Percentiles rank a stretch among this genome's conserved stretches.
Conservation (phyloP, 2,797 vertebrate species). For the Galaxias olidus region DNA sequence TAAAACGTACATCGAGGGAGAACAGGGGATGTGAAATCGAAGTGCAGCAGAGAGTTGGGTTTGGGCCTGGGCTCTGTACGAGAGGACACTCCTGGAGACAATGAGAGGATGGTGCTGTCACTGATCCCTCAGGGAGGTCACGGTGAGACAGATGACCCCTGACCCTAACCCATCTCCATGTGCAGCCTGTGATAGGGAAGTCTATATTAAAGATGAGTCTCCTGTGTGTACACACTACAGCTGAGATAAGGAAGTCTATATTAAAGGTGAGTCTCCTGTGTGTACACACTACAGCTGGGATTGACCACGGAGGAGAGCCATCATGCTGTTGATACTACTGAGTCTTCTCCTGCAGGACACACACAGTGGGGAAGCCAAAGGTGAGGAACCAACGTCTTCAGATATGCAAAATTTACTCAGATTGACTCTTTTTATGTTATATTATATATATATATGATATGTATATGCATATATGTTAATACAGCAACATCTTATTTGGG, state of each 20-base stretch:
- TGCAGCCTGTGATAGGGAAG: constrained; percentile 61
- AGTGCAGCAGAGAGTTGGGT: not conserved
- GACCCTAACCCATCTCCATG: constrained; percentile 22
- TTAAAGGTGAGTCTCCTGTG: constrained; percentile 46
- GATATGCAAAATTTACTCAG: too few species aligned
- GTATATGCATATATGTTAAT: too few species aligned
- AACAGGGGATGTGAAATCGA: not conserved
- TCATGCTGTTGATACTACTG: constrained; percentile 51
- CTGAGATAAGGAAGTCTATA: constrained; percentile 58
- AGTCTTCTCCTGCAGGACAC: constrained; percentile 47
- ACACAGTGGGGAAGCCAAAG: constrained; percentile 41
- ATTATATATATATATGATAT: constrained; percentile 3
- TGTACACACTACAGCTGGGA: too few species aligned
- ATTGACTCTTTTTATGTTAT: too few species aligned
- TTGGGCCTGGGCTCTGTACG: constrained; percentile 27
- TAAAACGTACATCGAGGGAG: too few species aligned
- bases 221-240: not conserved
- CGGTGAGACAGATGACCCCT: constrained; percentile 56
- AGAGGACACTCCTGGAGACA: constrained; percentile 55
- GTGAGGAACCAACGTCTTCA: constrained; percentile 55
- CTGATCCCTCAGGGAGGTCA: constrained; percentile 54
- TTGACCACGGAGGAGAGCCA: too few species aligned
- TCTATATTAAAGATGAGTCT: constrained; percentile 51
- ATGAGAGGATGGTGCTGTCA: constrained; percentile 70
- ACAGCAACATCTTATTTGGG: not conserved